These are phyloP conservation scores for Leptodactylus fallax DNA, from an alignment of 2,797 vertebrate genomes.

Conservation along the genomic window DNA sequence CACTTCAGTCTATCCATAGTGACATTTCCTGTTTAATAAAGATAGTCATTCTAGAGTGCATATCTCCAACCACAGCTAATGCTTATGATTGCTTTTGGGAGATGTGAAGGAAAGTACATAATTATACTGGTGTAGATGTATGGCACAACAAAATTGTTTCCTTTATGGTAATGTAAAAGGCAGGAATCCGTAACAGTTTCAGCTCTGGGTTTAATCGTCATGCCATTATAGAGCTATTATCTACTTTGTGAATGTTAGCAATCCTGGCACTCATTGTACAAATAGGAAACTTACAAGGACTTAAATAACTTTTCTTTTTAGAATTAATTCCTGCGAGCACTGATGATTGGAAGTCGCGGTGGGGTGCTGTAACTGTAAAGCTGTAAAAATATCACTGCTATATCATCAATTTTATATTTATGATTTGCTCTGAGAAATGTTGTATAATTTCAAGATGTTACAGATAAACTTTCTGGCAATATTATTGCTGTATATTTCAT, in stretches of 20 bases:
- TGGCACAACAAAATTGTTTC: slow-evolving; percentile 48
- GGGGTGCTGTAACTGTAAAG: slow-evolving; percentile 43
- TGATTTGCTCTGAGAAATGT: slow-evolving; percentile 59
- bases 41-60: slow-evolving; percentile 24
- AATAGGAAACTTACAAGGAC: slow-evolving; percentile 42
- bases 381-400: slow-evolving; percentile 51
- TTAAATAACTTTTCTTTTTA: slow-evolving; percentile 55
- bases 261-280: slow-evolving; percentile 44
- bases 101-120: slow-evolving; percentile 44
- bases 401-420: slow-evolving; percentile 60
- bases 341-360: slow-evolving; percentile 52
- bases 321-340: slow-evolving; percentile 47
- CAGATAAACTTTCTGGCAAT: slow-evolving; percentile 56
- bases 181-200: slow-evolving; percentile 49
- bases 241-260: slow-evolving; percentile 51
- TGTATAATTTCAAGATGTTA: slow-evolving; percentile 62
- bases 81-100: slow-evolving; percentile 36
- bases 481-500: slow-evolving; percentile 51
- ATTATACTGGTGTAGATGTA: slow-evolving; percentile 51
- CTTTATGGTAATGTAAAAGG: slow-evolving; percentile 53
- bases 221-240: slow-evolving; percentile 56
- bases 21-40: slow-evolving; percentile 48
- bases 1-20: slow-evolving; percentile 13
- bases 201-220: slow-evolving; percentile 37
- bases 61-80: slow-evolving; percentile 42